A percentile compares a stretch with the other conserved stretches of the same genome.
Conservation (phyloP, 2,113 vertebrate species). For the Leucoraja erinaceus region DNA sequence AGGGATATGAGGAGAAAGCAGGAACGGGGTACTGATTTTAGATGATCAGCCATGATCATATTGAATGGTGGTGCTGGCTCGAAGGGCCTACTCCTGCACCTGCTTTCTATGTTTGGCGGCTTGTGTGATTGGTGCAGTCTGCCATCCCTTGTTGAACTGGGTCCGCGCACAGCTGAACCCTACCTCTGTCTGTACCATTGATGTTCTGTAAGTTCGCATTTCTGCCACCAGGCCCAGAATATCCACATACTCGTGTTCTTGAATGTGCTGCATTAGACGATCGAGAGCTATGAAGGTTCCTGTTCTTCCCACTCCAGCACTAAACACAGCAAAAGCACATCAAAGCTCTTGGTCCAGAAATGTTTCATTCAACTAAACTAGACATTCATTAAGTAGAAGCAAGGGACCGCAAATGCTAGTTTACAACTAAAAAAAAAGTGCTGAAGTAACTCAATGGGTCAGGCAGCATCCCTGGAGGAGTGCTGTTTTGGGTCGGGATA, state of each 20-base stretch:
- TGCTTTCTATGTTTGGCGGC: neutral
- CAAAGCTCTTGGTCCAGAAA: too few species aligned
- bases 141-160: neutral
- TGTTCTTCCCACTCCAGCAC: constrained; percentile 86
- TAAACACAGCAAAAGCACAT: constrained; percentile 47
- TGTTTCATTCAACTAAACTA: too few species aligned
- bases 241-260: constrained; percentile 84
- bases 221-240: constrained; percentile 85
- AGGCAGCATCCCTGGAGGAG: too few species aligned
- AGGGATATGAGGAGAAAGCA: too few species aligned
- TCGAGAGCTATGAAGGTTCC: constrained; percentile 94
- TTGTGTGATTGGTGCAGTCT: neutral
- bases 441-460: too few species aligned
- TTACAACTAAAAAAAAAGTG: too few species aligned
- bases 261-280: constrained; percentile 85
- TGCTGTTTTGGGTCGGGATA: too few species aligned
- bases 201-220: constrained; percentile 87
- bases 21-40: too few species aligned
- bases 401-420: too few species aligned
- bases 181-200: constrained; percentile 98
- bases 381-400: neutral
- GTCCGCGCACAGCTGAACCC: neutral
- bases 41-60: too few species aligned
- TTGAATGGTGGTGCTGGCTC: too few species aligned
- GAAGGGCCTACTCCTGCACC: too few species aligned